Evolutionary conservation across 1,140 invertebrate genomes (phyloP).

Genomic region (Procambarus clarkii): DNA sequence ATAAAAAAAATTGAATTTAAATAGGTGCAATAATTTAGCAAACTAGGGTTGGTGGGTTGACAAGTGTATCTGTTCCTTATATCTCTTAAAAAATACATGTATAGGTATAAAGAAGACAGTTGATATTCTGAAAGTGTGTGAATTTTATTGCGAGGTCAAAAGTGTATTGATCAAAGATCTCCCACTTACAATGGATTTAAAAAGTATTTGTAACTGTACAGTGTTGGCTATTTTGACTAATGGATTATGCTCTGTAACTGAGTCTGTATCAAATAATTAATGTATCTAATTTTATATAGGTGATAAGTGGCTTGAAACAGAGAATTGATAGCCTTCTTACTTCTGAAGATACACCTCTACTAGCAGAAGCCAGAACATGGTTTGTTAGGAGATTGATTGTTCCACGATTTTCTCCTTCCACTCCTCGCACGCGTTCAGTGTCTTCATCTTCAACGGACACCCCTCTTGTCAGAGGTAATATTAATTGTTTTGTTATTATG

Average conservation of each 20-base stretch:
- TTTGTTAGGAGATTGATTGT: slow-evolving; percentile 47
- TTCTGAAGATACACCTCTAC: slow-evolving; percentile 41
- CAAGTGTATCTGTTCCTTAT: too few species aligned
- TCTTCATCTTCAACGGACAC: slow-evolving; percentile 48
- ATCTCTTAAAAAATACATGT: too few species aligned
- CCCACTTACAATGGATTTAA: too few species aligned
- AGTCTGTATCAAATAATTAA: background rate
- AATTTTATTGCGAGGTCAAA: too few species aligned
- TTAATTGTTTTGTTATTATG: background rate
- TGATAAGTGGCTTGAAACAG: slow-evolving; percentile 71
- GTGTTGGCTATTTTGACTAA: too few species aligned
- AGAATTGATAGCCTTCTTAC: slow-evolving; percentile 55
- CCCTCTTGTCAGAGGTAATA: slow-evolving; percentile 40
- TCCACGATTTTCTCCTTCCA: slow-evolving; percentile 14
- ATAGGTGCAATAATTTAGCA: too few species aligned
- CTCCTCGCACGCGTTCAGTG: slow-evolving; percentile 33
- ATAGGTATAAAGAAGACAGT: too few species aligned
- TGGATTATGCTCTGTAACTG: background rate
- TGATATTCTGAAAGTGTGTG: too few species aligned
- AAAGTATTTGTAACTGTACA: too few species aligned
- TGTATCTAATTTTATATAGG: slow-evolving; percentile 77
- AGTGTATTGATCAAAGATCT: too few species aligned
- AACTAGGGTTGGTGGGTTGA: too few species aligned
- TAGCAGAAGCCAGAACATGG: slow-evolving; percentile 60
- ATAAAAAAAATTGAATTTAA: too few species aligned